phyloP scores from a whole-genome alignment of 2,797 vertebrate species.

The Okamejei kenojei region DNA sequence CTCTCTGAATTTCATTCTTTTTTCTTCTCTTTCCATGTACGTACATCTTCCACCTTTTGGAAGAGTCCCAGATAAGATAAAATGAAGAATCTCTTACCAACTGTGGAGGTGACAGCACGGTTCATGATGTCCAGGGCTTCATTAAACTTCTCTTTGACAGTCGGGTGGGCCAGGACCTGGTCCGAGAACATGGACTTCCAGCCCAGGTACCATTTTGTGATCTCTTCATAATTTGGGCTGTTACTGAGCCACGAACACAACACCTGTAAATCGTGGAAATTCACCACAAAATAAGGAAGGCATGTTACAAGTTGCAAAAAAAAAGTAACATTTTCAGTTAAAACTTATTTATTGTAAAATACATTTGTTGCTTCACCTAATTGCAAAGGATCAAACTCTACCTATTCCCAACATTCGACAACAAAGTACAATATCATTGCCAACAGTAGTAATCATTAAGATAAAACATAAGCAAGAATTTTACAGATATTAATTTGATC shows the following conservation, averaged over 20 bases:
- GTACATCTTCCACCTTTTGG: background rate
- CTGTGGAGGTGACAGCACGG: constrained; percentile 82
- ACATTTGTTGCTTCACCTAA: background rate
- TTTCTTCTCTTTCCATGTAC: background rate
- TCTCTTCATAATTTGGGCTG: constrained; percentile 94
- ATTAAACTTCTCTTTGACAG: constrained; percentile 93
- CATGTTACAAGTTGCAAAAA: background rate
- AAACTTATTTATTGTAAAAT: background rate
- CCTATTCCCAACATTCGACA: background rate
- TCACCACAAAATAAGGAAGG: background rate
- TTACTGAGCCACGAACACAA: constrained; percentile 95
- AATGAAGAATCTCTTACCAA: constrained; percentile 63
- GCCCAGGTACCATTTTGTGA: constrained; percentile 96
- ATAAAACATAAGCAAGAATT: background rate
- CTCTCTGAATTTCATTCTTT: too few relatives aligned
- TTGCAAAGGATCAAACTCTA: background rate
- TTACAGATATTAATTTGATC: background rate
- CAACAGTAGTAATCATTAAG: background rate
- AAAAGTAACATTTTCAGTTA: background rate
- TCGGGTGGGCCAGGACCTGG: constrained; percentile 74
- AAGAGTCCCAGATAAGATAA: background rate
- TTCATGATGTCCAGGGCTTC: constrained; percentile 97
- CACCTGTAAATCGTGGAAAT: constrained; percentile 61
- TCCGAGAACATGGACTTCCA: constrained; percentile 97
- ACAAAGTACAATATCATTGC: background rate